Conservation (phyloP, 1,140 invertebrate species). For the Acromyrmex charruanus region DNA sequence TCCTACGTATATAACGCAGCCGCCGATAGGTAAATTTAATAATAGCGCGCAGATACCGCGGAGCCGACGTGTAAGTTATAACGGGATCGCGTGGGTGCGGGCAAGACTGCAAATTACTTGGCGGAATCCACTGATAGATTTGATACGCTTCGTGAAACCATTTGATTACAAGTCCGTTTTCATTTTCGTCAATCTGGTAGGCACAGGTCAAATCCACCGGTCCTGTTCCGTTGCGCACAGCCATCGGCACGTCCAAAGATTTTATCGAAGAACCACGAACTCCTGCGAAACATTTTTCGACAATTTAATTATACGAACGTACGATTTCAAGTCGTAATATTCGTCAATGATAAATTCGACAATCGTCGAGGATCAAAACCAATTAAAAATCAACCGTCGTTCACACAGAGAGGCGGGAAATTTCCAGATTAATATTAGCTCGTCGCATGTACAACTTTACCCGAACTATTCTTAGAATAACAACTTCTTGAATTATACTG, state of each 20-base stretch:
- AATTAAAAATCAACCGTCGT: not conserved
- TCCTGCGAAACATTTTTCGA: constrained; percentile 53
- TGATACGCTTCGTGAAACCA: constrained; percentile 91
- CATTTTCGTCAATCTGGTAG: constrained; percentile 88
- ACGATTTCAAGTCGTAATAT: not conserved
- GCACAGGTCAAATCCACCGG: constrained; percentile 91
- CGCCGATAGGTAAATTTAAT: constrained; percentile 29
- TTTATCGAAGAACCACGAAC: constrained; percentile 87
- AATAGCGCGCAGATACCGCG: constrained; percentile 5
- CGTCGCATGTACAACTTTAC: not conserved
- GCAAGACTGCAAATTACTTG: constrained; percentile 82
- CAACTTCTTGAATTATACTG: not conserved
- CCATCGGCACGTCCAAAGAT: constrained; percentile 89
- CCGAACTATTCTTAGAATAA: not conserved
- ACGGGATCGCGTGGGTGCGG: constrained; percentile 8
- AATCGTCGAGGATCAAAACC: not conserved
- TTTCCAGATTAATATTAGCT: not conserved
- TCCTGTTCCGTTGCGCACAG: constrained; percentile 89
- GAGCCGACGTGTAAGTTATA: constrained; percentile 28
- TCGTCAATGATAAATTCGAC: not conserved
- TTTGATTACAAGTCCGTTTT: constrained; percentile 90
- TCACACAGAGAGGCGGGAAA: not conserved
- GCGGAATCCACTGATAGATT: constrained; percentile 93
- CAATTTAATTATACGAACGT: not conserved
- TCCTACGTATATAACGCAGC: not conserved